Base-by-base conservation (phyloP, 2,888 invertebrate species). In the Ariolimax columbianus region DNA sequence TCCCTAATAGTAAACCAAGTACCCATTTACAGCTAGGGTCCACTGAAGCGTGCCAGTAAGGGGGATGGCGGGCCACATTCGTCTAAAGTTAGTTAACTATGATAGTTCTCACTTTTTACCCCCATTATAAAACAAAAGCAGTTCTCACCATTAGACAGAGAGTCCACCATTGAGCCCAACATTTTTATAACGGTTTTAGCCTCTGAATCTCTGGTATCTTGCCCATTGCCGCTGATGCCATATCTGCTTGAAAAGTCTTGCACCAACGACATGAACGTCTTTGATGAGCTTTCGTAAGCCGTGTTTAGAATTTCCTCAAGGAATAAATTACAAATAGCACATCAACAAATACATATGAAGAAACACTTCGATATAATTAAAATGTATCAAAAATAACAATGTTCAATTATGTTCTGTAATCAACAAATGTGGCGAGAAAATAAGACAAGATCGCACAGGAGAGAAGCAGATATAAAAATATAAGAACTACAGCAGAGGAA, bases 161-260 rank as follows among this genome's bases (percentile, higher is more conserved):
- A n/a, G 9, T 38, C 63, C 59, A 47, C 47, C 38, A 14, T 26
- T 9, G 59, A 6, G n/a, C 6, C 3, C n/a, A 78, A 59, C 4
- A 17, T 14, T 78, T 59, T 78, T n/a, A 78, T 14, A 40, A 3
- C n/a, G 1, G 36, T 38, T 63, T 33, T 63, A n/a, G 77, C 59
- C n/a, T 63, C 59, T 59, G n/a, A 36, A 14, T 63, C 77, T 63
- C 77, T 78, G 36, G 38, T 59, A 2, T 63, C 40, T 59, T n/a
- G 23, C 38, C 77, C 59, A 59, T 40, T n/a, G 63, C 77, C 63
- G 38, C 55, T 38, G 17, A 78, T 26, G 38, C 77, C 38, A 14
- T 78, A 78, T 14, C 30, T 26, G 33, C 14, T 59, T 59, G 77
- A 59, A 47, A 78, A 78, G n/a, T 78, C 59, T n/a, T 59, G 40